Base-by-base conservation (phyloP, 1,140 invertebrate genomes). In the Myzus persicae region DNA sequence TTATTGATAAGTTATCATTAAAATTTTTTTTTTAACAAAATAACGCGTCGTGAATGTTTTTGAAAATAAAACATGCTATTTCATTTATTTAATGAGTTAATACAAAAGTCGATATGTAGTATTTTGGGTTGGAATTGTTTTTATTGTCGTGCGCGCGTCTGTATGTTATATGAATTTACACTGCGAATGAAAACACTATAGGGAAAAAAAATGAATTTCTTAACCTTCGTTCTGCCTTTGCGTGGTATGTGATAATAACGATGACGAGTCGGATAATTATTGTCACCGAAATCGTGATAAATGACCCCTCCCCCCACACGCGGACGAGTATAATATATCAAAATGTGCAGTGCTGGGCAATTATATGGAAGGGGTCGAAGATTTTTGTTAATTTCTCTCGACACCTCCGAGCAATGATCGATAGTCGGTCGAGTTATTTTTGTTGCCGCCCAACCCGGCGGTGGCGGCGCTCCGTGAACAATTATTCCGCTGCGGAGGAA, bases 311-410 rank as follows among this genome's bases (percentile, higher is more conserved):
- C 31, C 3, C 4, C 31, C 59, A 76, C 88, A 36, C 26, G 48
- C 24, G 36, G 11, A 38, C 20, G 38, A n/a, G 20, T 36, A 40
- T 26, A 48, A 76, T 18, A n/a, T 18, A n/a, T 76, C 26, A 90
- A 90, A 67, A 90, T 26, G 48, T 42, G 31, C 48, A 51, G 48
- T 36, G 67, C 18, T 36, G 44, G n/a, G 76, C 20, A 42, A 7
- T 36, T 20, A n/a, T n/a, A n/a, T n/a, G 42, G n/a, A 11, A 26
- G 44, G 67, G 81, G 81, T 51, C 46, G 81, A 93, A 51, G 91
- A 93, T 93, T 93, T 93, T 93, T 84, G 81, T 93, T 93, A 93
- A 93, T 93, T 93, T 93, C 91, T 84, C 76, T 93, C 91, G 91
- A 93, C 91, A 93, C 81, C 36, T 93, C 67, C 90, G 42, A 42